These are phyloP conservation scores for Actinopyga echinites DNA, from an alignment of 53 echinoderm and acorn worm species.

Conservation along the genomic window DNA sequence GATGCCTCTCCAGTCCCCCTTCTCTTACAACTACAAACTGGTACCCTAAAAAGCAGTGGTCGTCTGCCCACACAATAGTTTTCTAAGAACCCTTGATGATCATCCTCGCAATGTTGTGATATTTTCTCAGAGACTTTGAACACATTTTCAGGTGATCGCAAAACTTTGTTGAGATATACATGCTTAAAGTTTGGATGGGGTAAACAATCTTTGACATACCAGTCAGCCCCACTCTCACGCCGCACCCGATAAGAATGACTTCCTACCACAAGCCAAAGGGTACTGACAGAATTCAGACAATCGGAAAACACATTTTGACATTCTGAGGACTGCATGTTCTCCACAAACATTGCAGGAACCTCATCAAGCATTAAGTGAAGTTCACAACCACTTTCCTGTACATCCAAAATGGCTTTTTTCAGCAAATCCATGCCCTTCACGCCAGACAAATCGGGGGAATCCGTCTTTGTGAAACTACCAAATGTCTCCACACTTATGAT, in stretches of 20 bases:
- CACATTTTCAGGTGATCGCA: background rate
- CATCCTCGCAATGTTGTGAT: background rate
- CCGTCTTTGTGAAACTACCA: no score
- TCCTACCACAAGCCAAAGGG: background rate
- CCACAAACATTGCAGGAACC: background rate
- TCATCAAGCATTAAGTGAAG: slow-evolving; percentile 23
- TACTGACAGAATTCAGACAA: no score
- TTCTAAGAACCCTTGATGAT: background rate
- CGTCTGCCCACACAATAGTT: background rate
- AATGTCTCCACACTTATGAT: no score
- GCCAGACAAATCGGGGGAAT: no score
- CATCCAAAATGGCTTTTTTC: no score
- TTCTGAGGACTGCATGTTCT: no score
- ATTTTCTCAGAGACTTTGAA: background rate
- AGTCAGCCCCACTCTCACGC: no score
- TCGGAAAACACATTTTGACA: no score
- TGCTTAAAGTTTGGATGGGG: background rate
- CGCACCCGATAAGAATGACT: slow-evolving; percentile 1
- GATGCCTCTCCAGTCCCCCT: background rate
- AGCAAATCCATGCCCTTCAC: no score
- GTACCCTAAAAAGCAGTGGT: slow-evolving; percentile 1
- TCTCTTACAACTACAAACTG: background rate
- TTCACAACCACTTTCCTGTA: background rate
- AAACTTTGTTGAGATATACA: background rate
- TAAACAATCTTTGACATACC: no score